Conservation (phyloP, 1,140 invertebrate species). For the Drosophila ananassae region DNA sequence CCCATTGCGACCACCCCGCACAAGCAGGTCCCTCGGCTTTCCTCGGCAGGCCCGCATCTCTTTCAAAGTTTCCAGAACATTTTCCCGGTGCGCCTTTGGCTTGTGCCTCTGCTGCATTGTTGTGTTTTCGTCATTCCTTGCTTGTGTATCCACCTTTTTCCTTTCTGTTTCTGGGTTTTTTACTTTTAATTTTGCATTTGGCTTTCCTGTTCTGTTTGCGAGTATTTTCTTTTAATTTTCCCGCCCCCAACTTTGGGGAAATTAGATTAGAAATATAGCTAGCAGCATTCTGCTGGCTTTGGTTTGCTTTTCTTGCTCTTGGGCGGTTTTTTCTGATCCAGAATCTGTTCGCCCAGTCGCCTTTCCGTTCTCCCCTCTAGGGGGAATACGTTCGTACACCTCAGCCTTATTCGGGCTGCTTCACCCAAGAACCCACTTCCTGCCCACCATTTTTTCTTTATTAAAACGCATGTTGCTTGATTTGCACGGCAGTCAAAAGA, state of each 20-base stretch:
- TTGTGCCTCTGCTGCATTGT: constrained; percentile 60
- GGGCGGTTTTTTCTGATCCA: background rate
- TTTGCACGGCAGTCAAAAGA: constrained; percentile 51
- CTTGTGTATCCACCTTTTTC: constrained; percentile 41
- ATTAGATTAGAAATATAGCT: constrained; percentile 82
- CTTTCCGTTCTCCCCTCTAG: too few relatives aligned
- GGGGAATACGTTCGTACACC: too few relatives aligned
- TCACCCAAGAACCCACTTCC: constrained; percentile 5
- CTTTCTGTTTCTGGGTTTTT: constrained; percentile 8
- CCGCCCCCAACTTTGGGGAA: constrained; percentile 62
- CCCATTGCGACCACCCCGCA: background rate
- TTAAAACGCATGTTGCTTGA: constrained; percentile 68
- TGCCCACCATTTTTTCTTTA: constrained; percentile 32
- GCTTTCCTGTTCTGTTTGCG: constrained; percentile 31
- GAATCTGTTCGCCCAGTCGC: too few relatives aligned
- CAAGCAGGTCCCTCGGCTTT: background rate
- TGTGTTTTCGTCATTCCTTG: constrained; percentile 52
- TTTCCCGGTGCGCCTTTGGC: constrained; percentile 52
- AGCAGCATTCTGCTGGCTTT: constrained; percentile 75
- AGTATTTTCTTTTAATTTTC: constrained; percentile 77
- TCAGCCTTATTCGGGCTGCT: too few relatives aligned
- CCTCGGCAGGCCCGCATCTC: constrained; percentile 7
- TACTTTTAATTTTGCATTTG: constrained; percentile 47
- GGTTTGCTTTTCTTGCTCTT: constrained; percentile 30
- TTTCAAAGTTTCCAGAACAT: constrained; percentile 70